Evolutionary conservation across 30 jellyfish, hydroid and myxozoan species (phyloP).

Genomic region (Cassiopea xamachana): DNA sequence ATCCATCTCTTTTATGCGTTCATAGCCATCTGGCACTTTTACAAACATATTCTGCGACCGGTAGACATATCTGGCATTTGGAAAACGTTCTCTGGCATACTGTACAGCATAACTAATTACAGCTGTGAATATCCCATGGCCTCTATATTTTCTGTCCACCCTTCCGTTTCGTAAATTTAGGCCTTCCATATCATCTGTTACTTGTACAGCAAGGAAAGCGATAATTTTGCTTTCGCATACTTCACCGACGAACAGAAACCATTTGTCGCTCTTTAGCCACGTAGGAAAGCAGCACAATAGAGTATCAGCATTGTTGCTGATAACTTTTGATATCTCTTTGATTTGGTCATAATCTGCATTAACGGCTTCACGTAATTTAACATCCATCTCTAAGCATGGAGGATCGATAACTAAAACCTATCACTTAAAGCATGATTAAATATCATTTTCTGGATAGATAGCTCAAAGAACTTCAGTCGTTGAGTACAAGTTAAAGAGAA

Average conservation of each 20-base stretch:
- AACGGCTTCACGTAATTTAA: not conserved
- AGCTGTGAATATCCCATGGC: not conserved
- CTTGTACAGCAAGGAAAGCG: not conserved
- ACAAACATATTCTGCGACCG: not conserved
- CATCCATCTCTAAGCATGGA: no score
- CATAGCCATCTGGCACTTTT: not conserved
- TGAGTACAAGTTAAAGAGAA: no score
- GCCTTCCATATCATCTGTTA: not conserved
- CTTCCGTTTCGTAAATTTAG: not conserved
- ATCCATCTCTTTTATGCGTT: not conserved
- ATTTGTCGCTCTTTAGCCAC: not conserved
- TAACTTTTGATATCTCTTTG: not conserved
- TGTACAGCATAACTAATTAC: not conserved
- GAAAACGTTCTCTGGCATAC: not conserved
- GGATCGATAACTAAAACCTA: no score
- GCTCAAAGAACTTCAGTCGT: no score
- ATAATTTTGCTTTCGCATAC: not conserved
- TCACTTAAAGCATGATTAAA: no score
- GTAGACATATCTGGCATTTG: not conserved
- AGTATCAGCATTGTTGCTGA: not conserved
- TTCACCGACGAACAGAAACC: conserved; percentile 1
- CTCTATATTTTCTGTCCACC: not conserved
- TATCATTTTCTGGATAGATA: no score
- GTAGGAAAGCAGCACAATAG: not conserved
- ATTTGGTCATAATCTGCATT: not conserved